A percentile compares a stretch with the other conserved stretches of the same genome.
Conservation (phyloP, 1,140 invertebrate species). For the Antheraea mylitta region DNA sequence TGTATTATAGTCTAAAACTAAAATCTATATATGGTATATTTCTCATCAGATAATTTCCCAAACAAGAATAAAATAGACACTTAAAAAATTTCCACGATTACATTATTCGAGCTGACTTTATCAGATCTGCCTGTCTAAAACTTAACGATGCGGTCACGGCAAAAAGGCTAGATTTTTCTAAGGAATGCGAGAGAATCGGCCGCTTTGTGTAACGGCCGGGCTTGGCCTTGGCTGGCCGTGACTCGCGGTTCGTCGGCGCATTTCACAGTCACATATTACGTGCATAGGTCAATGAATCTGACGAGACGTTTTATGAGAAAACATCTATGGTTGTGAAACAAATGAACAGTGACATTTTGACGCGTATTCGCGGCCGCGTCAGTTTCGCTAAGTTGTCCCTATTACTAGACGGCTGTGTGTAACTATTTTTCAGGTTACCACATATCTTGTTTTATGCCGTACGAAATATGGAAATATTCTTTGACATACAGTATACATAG, state of each 20-base stretch:
- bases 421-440: too few relatives aligned
- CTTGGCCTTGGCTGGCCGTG: constrained; percentile 50
- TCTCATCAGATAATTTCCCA: neutral
- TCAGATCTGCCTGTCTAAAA: neutral
- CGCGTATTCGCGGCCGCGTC: too few relatives aligned
- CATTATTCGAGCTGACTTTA: neutral
- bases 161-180: constrained; percentile 16
- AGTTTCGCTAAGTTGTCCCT: too few relatives aligned
- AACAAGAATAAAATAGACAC: neutral
- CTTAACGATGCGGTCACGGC: constrained; percentile 13
- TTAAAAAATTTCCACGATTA: neutral
- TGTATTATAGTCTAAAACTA: too few relatives aligned
- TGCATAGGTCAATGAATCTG: constrained; percentile 18
- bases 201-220: constrained; percentile 51
- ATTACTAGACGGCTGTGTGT: too few relatives aligned
- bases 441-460: too few relatives aligned
- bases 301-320: constrained; percentile 12
- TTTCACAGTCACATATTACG: constrained; percentile 28
- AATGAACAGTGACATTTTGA: neutral
- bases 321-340: neutral
- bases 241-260: constrained; percentile 26
- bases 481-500: too few relatives aligned
- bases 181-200: constrained; percentile 29
- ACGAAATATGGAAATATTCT: too few relatives aligned
- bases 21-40: too few relatives aligned